These are phyloP conservation scores for Pantala flavescens DNA, from an alignment of 1,140 invertebrate genomes.

Conservation along the genomic window DNA sequence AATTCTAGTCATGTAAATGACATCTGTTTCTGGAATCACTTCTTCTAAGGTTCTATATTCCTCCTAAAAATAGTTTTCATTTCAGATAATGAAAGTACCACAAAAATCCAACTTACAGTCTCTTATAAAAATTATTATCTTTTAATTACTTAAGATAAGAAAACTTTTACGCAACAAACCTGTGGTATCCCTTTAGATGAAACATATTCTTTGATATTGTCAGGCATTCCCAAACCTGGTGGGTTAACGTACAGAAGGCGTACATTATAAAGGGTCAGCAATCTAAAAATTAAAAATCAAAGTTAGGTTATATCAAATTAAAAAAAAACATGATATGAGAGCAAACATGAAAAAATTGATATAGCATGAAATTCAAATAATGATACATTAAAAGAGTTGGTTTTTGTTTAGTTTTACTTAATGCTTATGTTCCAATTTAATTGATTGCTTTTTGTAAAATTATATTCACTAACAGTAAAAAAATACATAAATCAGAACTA, in stretches of 20 bases:
- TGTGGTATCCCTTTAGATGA: slow-evolving; percentile 65
- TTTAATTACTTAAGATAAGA: background rate
- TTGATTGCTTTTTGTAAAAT: too few relatives aligned
- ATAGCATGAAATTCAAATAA: too few relatives aligned
- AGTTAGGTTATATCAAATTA: too few relatives aligned
- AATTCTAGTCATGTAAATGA: slow-evolving; percentile 96
- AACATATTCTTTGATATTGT: slow-evolving; percentile 70
- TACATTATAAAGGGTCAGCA: slow-evolving; percentile 84
- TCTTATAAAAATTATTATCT: background rate
- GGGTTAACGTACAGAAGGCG: slow-evolving; percentile 85
- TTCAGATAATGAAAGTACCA: background rate
- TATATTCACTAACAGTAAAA: too few relatives aligned
- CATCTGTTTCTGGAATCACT: slow-evolving; percentile 85
- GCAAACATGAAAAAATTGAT: too few relatives aligned
- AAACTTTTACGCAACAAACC: slow-evolving; percentile 30
- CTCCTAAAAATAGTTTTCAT: slow-evolving; percentile 33
- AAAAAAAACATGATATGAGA: too few relatives aligned
- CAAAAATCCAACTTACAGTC: background rate
- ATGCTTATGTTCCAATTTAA: too few relatives aligned
- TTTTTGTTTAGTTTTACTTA: too few relatives aligned
- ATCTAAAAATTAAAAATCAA: slow-evolving; percentile 31
- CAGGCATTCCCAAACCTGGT: slow-evolving; percentile 77
- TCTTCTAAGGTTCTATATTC: slow-evolving; percentile 63
- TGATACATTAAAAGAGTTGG: too few relatives aligned
- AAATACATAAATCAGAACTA: too few relatives aligned